Evolutionary conservation across 2,113 vertebrate genomes (phyloP), one percentile per base, ranked within the genome.

Genomic region (Proteles cristata): DNA sequence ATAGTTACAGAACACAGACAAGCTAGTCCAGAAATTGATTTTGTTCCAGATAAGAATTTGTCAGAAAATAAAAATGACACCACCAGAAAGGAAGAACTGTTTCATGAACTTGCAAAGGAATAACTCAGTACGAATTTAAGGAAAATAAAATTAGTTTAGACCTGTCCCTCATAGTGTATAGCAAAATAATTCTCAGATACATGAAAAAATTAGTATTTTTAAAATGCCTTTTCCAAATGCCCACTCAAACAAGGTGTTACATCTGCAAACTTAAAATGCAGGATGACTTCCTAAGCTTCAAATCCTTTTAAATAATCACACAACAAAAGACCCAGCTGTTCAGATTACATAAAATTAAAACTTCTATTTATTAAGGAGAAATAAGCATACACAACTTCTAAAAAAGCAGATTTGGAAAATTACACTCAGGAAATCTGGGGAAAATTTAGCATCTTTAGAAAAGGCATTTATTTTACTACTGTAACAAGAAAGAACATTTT

Each of bases 321-420:
- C 76, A 66, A n/a, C 79, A 84, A 92, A 93, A 35, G 19, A 92
- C 1, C 31, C 19, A 83, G 84, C 45, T 92, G 4, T 50, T 68
- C 4, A 53, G 28, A 79, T 33, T 85, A 94, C 21, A 65, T 68
- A 95, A 93, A 90, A 92, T 43, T 88, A 11, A 88, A 92, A 79
- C 6, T 73, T 73, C 15, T 80, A 28, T 19, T 84, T 84, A 25
- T 71, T 48, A 28, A 43, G 58, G 31, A 11, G 31, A 39, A 58
- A 35, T 61, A 45, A 84, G 4, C 35, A 80, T 65, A 39, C 88
- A 53, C 25, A 69, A 17, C 58, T 55, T 94, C 66, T 43, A 21
- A 69, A 94, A 88, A 28, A 11, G 48, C 3, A 61, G 0, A 83
- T 21, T 76, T 5, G 31, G 58, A 69, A 90, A 89, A 87, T 85